phyloP scores from a whole-genome alignment of 2,797 vertebrate genomes.

The Orientallactaga sibirica region DNA sequence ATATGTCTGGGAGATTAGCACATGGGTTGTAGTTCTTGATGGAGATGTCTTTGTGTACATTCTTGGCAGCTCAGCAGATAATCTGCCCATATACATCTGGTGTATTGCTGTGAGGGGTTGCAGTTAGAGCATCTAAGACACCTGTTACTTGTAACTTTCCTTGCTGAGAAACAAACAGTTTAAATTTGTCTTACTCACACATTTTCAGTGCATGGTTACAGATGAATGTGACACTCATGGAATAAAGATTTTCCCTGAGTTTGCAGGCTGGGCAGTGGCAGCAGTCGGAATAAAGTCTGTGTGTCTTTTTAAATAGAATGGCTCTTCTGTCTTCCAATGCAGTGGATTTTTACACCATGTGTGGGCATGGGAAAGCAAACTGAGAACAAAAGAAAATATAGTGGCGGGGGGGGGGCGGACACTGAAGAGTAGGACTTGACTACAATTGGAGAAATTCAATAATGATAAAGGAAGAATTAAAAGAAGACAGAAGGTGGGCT shows the following conservation, averaged over 20 bases:
- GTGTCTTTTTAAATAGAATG: no score
- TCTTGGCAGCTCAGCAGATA: constrained; percentile 71
- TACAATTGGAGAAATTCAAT: neutral
- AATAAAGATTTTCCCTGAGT: neutral
- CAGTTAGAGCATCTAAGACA: constrained; percentile 65
- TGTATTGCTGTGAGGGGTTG: constrained; percentile 71
- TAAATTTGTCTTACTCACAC: constrained; percentile 57
- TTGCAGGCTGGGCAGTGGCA: neutral
- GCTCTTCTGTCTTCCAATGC: neutral
- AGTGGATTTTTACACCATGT: neutral
- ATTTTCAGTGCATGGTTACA: constrained; percentile 1
- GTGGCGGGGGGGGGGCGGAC: neutral
- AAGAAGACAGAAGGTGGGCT: neutral
- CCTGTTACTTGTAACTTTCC: constrained; percentile 74
- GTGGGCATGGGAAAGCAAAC: neutral
- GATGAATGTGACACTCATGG: neutral
- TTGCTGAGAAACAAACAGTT: constrained; percentile 66
- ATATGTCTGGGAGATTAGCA: constrained; percentile 64
- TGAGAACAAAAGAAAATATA: neutral
- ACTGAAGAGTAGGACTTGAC: neutral
- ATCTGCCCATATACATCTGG: constrained; percentile 75
- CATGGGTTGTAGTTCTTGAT: constrained; percentile 62
- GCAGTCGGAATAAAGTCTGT: neutral
- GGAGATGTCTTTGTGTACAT: constrained; percentile 62
- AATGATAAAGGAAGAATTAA: neutral